These are phyloP conservation scores for Hystrix brachyura DNA, from an alignment of 2,113 vertebrate species.

Conservation along the genomic window DNA sequence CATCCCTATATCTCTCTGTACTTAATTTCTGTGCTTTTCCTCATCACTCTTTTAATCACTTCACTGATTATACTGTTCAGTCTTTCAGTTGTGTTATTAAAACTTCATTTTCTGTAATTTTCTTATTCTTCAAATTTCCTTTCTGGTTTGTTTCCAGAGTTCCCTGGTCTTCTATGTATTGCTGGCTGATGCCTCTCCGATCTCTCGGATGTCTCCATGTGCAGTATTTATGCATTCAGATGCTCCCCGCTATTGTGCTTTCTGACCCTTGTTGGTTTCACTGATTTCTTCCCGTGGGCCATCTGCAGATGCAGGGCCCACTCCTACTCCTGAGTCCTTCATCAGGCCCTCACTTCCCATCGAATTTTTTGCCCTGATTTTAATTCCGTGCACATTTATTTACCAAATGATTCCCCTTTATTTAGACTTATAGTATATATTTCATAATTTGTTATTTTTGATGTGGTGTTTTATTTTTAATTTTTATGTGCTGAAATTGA, in stretches of 20 bases:
- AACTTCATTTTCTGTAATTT: neutral
- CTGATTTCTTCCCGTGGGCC: neutral
- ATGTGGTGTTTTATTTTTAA: conserved; percentile 2
- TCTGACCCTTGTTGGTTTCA: neutral
- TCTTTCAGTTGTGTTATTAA: neutral
- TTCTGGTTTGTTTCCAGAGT: neutral
- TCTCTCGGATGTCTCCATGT: neutral
- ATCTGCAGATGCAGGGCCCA: neutral
- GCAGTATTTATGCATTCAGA: neutral
- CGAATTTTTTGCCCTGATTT: neutral
- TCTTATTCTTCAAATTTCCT: neutral
- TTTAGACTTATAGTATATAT: neutral
- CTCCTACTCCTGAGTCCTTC: neutral
- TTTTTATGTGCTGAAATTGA: neutral
- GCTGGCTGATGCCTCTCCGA: no score
- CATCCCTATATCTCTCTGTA: neutral
- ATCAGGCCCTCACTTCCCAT: neutral
- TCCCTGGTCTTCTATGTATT: neutral
- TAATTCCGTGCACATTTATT: neutral
- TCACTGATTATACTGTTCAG: neutral
- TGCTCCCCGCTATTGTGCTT: neutral
- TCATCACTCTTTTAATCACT: neutral
- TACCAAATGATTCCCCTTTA: neutral
- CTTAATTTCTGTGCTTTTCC: neutral
- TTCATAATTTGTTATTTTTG: neutral